Conservation (phyloP, 2,797 vertebrate genomes). For the Bradypodion ventrale region DNA sequence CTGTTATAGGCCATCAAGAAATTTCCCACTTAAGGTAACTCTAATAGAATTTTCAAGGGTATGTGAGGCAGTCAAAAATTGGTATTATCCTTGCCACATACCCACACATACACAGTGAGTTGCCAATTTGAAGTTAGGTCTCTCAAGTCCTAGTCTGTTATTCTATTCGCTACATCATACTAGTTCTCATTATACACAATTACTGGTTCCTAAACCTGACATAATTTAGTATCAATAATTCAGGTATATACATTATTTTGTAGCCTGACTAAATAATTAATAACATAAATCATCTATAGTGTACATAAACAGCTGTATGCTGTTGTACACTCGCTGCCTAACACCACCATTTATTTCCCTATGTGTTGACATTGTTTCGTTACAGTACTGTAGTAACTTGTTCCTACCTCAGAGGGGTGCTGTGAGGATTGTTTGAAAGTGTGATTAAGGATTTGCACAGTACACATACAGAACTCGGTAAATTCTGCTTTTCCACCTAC, state of each 20-base stretch:
- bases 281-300: not conserved
- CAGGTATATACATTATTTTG: not conserved
- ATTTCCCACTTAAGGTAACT: no score
- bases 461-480: constrained; percentile 4
- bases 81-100: no score
- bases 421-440: constrained; percentile 18
- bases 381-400: not conserved
- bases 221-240: not conserved
- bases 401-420: constrained; percentile 37
- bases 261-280: not conserved
- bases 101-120: no score
- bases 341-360: not conserved
- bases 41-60: no score
- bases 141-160: no score
- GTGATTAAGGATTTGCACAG: not conserved
- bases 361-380: not conserved
- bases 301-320: not conserved
- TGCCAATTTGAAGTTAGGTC: no score
- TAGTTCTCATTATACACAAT: not conserved
- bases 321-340: not conserved
- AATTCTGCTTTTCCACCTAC: not conserved
- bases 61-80: no score
- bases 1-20: no score
- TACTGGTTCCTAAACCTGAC: not conserved
- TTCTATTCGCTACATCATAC: no score